Evolutionary conservation across 1,140 invertebrate genomes (phyloP).

Genomic region (Drosophila tsacasi): DNA sequence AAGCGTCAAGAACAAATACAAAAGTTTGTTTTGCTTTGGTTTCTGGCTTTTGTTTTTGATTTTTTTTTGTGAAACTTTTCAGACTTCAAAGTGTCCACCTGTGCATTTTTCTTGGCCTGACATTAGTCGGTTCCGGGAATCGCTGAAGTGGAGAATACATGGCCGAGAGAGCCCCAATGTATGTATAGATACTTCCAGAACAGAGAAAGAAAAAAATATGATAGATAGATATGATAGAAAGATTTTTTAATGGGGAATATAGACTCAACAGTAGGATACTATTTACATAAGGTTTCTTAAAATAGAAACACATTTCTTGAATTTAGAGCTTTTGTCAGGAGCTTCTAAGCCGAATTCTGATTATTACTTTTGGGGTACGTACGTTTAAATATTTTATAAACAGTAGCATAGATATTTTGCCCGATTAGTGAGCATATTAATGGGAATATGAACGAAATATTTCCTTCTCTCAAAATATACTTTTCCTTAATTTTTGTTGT

Average conservation of each 20-base stretch:
- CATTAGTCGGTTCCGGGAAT: slow-evolving; percentile 70
- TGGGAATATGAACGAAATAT: neutral
- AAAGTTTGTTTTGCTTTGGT: slow-evolving; percentile 59
- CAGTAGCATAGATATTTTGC: neutral
- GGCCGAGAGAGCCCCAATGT: slow-evolving; percentile 10
- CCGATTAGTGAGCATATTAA: no score
- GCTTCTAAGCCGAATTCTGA: no score
- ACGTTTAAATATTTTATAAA: neutral
- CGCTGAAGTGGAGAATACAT: slow-evolving; percentile 38
- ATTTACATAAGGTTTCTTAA: neutral
- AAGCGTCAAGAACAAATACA: slow-evolving; percentile 69
- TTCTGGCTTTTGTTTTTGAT: slow-evolving; percentile 12
- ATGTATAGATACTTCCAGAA: slow-evolving; percentile 27
- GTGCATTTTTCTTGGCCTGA: slow-evolving; percentile 65
- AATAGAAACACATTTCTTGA: neutral
- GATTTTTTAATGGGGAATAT: neutral
- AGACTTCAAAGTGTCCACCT: slow-evolving; percentile 70
- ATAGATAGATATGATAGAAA: neutral
- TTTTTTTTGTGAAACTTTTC: slow-evolving; percentile 38
- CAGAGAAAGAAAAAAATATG: neutral
- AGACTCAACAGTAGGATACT: neutral
- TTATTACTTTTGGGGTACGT: neutral
- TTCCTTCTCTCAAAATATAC: neutral
- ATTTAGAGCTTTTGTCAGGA: no score
- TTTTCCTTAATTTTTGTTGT: neutral